Conservation (phyloP, 2,888 invertebrate genomes). For the Alitta virens region DNA sequence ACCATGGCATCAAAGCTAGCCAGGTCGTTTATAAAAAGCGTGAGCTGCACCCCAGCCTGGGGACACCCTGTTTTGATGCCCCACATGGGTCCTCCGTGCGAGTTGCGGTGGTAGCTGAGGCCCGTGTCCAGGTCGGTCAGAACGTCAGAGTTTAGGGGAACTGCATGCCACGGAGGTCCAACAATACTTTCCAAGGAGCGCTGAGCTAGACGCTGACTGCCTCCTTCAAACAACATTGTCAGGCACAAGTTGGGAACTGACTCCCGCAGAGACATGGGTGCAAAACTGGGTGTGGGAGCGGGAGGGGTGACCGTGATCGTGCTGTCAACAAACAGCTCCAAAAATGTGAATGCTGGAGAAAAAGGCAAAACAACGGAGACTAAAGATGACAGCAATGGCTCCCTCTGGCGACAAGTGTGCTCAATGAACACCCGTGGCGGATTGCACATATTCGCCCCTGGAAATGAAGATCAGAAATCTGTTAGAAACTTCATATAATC, state of each 20-base stretch:
- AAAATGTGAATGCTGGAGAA: slow-evolving; percentile 3
- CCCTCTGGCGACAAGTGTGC: background rate
- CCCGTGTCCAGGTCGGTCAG: background rate
- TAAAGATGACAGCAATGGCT: background rate
- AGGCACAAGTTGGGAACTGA: background rate
- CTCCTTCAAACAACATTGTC: slow-evolving; percentile 8
- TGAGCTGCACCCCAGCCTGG: slow-evolving; percentile 3
- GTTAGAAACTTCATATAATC: no score
- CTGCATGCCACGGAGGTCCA: background rate
- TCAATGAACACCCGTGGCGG: background rate
- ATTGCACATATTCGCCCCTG: slow-evolving; percentile 10
- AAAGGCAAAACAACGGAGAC: slow-evolving; percentile 7
- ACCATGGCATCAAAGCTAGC: slow-evolving; percentile 1
- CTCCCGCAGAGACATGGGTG: background rate
- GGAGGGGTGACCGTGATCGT: background rate
- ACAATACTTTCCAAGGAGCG: background rate
- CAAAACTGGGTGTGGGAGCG: background rate
- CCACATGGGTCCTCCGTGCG: slow-evolving; percentile 1
- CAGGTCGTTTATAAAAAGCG: background rate
- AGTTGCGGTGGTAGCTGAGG: background rate
- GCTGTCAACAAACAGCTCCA: background rate
- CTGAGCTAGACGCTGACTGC: slow-evolving; percentile 4
- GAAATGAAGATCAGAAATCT: background rate
- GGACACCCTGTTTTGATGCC: slow-evolving; percentile 13
- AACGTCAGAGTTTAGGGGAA: background rate